These are phyloP conservation scores for Zapornia atra DNA, from an alignment of 2,113 vertebrate genomes.

Conservation along the genomic window DNA sequence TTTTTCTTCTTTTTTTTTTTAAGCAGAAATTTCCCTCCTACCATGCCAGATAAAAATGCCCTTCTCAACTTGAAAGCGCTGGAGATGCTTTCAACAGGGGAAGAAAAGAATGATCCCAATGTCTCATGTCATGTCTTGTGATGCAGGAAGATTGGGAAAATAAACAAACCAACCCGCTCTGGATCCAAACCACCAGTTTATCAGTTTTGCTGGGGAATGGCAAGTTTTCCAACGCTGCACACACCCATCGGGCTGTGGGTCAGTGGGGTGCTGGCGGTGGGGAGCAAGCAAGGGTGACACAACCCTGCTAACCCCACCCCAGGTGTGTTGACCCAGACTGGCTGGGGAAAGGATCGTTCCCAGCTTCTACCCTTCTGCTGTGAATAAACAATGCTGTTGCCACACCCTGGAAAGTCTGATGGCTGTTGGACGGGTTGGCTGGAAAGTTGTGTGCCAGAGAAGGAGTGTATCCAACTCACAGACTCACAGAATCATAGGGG, in stretches of 20 bases:
- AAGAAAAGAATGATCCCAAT: neutral
- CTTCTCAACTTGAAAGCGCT: neutral
- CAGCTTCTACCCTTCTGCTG: neutral
- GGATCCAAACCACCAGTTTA: neutral
- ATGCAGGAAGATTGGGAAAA: neutral
- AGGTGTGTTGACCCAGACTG: neutral
- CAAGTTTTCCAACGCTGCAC: neutral
- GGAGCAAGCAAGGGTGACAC: rapidly evolving
- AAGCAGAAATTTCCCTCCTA: neutral
- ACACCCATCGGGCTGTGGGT: rapidly evolving
- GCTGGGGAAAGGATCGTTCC: neutral
- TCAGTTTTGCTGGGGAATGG: neutral
- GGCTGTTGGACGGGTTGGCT: neutral
- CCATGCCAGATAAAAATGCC: neutral
- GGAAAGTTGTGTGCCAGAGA: neutral
- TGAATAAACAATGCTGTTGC: neutral
- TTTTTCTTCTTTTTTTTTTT: neutral
- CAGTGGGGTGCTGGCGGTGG: neutral
- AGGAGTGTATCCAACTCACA: neutral
- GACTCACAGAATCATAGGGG: too few relatives aligned
- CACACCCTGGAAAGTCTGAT: constrained; percentile 25
- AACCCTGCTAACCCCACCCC: neutral
- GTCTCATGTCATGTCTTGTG: neutral
- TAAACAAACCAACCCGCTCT: neutral
- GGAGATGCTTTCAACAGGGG: neutral